Evolutionary conservation across 2,888 invertebrate genomes (phyloP), one percentile per base, ranked within the genome.

Genomic region (Troides aeacus): DNA sequence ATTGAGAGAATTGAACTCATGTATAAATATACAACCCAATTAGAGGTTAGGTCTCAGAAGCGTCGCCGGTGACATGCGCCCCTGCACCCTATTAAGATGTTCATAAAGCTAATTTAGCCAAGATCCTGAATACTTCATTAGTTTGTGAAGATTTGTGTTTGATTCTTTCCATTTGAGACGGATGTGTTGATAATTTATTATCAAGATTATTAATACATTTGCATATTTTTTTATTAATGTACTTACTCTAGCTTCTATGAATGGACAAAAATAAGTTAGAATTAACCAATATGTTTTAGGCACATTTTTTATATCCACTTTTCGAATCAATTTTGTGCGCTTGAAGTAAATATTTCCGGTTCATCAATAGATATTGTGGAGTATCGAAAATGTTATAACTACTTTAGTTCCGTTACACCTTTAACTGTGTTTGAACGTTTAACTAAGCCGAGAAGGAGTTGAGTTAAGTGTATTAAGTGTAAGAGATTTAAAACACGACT

Each of bases 21-120:
- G 81, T 84, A 79, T 82, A 82, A 81, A 84, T 84, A 84, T 79
- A 78, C 78, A 78, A 84, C 81, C 83, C 80, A 86, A 85, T 87
- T 87, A 86, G 84, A 78, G 84, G 85, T 86, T 79, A 79, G 80
- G 79, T 77, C 76, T 78, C 77, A 79, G 75, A 78, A 77, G 78
- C 73, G 76, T 73, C 74, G 73, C 70, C 69, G 72, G 71, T 64
- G 64, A 66, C 68, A 70, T 72, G 72, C 67, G 72, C 72, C 71
- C 69, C 69, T 73, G 77, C 75, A 72, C 74, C 74, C 75, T 80
- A 83, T 83, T 84, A 85, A 83, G 79, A 83, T 79, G 80, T 79
- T 81, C 82, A 83, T 83, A 84, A 83, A 84, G 80, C 79, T 82
- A 84, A 87, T 87, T 85, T 81, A 79, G 76, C 75, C 73, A 57